Evolutionary conservation across 2,113 vertebrate genomes (phyloP), one percentile per base, ranked within the genome.

Genomic region (Rallus limicola): DNA sequence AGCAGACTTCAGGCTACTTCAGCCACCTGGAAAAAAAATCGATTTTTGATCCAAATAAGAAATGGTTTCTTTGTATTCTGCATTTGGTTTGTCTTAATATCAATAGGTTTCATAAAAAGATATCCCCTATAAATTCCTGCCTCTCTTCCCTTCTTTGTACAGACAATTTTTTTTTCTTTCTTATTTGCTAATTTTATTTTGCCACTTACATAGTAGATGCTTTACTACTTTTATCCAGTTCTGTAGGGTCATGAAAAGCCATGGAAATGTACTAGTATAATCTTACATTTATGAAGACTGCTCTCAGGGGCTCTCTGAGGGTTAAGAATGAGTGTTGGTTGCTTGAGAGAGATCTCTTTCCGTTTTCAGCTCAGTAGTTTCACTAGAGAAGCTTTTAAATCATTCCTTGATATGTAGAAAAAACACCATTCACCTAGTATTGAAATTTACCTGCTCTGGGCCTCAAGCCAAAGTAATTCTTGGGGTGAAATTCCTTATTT

Each of bases 401-500:
- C 4, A 69, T 70, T 55, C 86, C 13, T 94, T 90, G 82, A 59
- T 90, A 25, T 11, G 12, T 53, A 83, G 29, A 67, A 93, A 85
- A 93, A 74, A 9, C 44, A 46, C 31, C 16, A 14, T 93, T 93
- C 24, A 42, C n/a, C 33, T 67, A 46, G n/a, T n/a, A 88, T 48
- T 90, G 56, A 89, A 85, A 93, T 86, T 93, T 93, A 93, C 93
- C 94, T 90, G 28, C 82, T 94, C 75, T 96, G 71, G 71, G 67
- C 70, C 23, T 91, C 50, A 63, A 59, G 90, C 92, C 87, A 95
- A 95, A 92, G 69, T 67, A 80, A 77, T 86, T 95, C 31, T 80
- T 55, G n/a, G 59, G 23, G 38, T 92, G 38, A 88, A 90, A 50
- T 74, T 68, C 34, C 90, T 96, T 89, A 65, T 82, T 85, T 77